Base-by-base conservation (phyloP, 2,888 invertebrate genomes). In the Philonicus albiceps region DNA sequence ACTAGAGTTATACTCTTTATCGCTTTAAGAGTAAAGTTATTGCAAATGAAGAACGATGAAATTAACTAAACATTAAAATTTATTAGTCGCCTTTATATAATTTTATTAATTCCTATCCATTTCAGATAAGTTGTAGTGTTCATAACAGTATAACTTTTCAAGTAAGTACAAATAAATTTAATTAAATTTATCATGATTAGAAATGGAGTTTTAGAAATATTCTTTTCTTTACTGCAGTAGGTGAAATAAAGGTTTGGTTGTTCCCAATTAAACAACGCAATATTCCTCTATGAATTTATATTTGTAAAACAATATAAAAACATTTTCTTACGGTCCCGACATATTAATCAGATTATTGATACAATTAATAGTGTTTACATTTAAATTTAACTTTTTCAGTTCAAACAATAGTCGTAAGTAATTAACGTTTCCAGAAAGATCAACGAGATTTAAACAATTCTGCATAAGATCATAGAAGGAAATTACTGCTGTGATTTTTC, bases 401-500 rank as follows among this genome's bases (percentile, higher is more conserved):
- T 92, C 91, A 84, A 89, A 90, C 37, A 92, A 88, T 53, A 92
- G 89, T 30, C 90, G 90, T 55, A 91, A 87, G 87, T 90, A 92
- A 87, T 91, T 92, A 1, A 91, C 87, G 5, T 90, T 89, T 0
- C 89, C 90, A 2, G 88, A 88, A 37, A 91, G 87, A 88, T 91
- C 90, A 31, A 91, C 89, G 49, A 90, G 89, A 88, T 90, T 91
- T n/a, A 92, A 86, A 43, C 91, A 87, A 88, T 92, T 91, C 16
- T 92, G 91, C 73, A 90, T 88, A 6, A 92, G 87, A 86, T 91
- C 90, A 87, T 90, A 91, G 87, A 90, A 91, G 34, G 90, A 90
- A 55, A 91, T 89, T 8, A 91, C 90, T 4, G 90, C 90, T 22
- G 91, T 88, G 30, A 92, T 89, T 31, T 90, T 86, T 34, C 53